Base-by-base conservation (phyloP, 1,140 invertebrate genomes). In the Diorhabda sublineata region DNA sequence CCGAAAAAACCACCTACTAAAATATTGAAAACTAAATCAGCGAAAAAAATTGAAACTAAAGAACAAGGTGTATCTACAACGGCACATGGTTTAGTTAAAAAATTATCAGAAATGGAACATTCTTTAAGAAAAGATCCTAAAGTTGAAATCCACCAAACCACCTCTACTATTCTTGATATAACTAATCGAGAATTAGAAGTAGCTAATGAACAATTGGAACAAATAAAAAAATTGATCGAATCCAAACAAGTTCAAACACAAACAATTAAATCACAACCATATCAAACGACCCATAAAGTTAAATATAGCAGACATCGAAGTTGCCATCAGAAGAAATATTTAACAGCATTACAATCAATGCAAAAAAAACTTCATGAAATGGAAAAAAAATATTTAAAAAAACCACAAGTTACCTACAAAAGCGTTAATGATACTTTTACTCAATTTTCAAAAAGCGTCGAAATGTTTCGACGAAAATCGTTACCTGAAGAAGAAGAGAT, bases 301-400 rank as follows among this genome's bases (percentile, higher is more conserved):
- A 47, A 60, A 45, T 56, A 56, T 57, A 66, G 47, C 43, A 3
- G 57, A n/a, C 64, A 66, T 41, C 8, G 41, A 1, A 56, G 58
- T 11, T 45, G 57, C 45, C 3, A 41, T 11, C 59, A 66, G 11
- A 67, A 68, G 58, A 69, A 68, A 7, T 69, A 71, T 63, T 11
- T 69, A 43, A 66, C 66, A 8, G 71, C 67, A 26, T 45, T 73
- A 42, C 56, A 65, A 41, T 64, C 42, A 4, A 61, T 73, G 45
- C 64, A 71, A 8, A 59, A 68, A 58, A 71, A 73, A 7, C 67
- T 75, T n/a, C 61, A 72, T 45, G 61, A 68, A 5, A 64, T 74
- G 67, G 66, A 77, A 63, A 61, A 76, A 47, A 76, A 77, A 63
- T 75, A 75, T 59, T 74, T 74, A 4, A 76, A 62, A 45, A 64